These are phyloP conservation scores for Gymnobelideus leadbeateri DNA, from an alignment of 2,113 vertebrate species.

Conservation along the genomic window DNA sequence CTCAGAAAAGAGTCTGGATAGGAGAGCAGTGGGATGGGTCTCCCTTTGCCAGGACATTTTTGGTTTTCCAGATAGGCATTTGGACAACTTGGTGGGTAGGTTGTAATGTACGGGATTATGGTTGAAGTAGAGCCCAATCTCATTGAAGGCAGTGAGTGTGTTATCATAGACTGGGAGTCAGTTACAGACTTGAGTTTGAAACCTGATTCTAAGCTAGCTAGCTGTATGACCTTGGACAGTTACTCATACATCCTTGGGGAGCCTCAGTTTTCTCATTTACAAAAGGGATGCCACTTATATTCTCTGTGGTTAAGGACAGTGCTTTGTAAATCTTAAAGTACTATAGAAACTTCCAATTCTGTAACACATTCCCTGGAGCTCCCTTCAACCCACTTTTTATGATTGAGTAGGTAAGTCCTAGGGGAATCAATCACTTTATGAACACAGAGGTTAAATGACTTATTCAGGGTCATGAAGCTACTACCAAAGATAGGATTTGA, in stretches of 20 bases:
- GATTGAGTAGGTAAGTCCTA: not conserved
- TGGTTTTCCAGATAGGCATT: not conserved
- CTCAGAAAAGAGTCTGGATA: not conserved
- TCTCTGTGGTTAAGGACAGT: not conserved
- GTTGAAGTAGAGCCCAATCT: not conserved
- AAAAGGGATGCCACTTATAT: not conserved
- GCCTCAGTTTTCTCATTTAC: not conserved
- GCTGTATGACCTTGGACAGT: not conserved
- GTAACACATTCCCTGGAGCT: not conserved
- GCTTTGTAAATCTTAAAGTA: not conserved
- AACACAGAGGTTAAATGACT: not conserved
- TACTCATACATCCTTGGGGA: not conserved
- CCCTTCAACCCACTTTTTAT: not conserved
- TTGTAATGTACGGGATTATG: not conserved
- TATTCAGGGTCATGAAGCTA: not conserved
- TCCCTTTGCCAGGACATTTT: not conserved
- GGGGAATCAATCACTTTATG: not conserved
- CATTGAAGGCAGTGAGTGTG: not conserved
- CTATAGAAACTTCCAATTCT: not conserved
- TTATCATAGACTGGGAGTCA: not conserved
- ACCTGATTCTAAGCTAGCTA: not conserved
- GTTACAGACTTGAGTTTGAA: not conserved
- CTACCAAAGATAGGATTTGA: not conserved
- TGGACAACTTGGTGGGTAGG: not conserved
- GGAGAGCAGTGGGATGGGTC: not conserved